Conservation (phyloP, 2,113 vertebrate genomes). For the Dipodomys ordii region DNA sequence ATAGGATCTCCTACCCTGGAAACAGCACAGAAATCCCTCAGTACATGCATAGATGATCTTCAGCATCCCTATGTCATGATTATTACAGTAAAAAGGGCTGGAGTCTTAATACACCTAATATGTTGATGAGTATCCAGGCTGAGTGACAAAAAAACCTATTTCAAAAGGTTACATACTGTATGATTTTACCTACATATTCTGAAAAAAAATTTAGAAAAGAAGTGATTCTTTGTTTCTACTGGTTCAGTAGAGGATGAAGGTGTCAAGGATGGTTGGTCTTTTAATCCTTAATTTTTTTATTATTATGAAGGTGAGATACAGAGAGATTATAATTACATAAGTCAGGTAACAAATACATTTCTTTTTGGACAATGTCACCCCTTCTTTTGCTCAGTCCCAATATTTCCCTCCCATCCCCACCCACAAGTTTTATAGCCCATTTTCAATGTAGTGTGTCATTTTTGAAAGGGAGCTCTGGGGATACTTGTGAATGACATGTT, state of each 20-base stretch:
- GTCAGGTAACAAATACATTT: too few species aligned
- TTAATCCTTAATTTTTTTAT: too few species aligned
- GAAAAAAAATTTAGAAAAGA: background rate
- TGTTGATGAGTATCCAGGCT: background rate
- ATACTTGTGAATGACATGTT: background rate
- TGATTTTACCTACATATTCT: background rate
- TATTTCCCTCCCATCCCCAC: too few species aligned
- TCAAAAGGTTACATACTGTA: background rate
- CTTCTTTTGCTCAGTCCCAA: too few species aligned
- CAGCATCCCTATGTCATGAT: background rate
- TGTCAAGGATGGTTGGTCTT: background rate
- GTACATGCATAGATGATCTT: background rate
- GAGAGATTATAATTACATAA: too few species aligned
- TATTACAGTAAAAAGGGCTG: background rate
- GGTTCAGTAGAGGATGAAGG: background rate
- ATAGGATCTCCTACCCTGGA: background rate
- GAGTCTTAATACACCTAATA: background rate
- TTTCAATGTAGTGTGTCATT: too few species aligned
- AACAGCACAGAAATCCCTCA: background rate
- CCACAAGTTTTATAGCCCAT: too few species aligned
- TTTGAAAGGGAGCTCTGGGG: background rate
- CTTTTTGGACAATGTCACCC: too few species aligned
- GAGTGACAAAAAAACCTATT: background rate
- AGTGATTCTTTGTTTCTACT: background rate
- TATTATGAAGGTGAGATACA: too few species aligned